A percentile compares a stretch with the other conserved stretches of the same genome.
These are phyloP conservation scores for Melinaea menophilus DNA, from an alignment of 2,888 invertebrate genomes.

Conservation along the genomic window DNA sequence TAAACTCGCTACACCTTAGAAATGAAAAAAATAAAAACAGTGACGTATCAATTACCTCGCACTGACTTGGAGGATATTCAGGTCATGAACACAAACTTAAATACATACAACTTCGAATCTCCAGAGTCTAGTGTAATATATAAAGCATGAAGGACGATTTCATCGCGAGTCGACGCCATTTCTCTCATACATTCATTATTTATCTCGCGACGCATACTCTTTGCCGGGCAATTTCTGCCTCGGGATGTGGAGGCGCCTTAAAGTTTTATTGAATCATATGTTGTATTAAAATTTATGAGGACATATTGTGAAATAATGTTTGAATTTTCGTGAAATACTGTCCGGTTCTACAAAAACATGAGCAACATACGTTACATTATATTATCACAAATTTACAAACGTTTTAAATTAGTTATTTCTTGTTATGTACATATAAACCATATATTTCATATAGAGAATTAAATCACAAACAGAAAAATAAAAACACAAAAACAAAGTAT, in stretches of 20 bases:
- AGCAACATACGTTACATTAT: not conserved
- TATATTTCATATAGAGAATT: too few species aligned
- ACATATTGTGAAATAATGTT: conserved; percentile 11
- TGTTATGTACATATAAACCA: too few species aligned
- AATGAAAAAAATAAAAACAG: not conserved
- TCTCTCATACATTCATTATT: conserved; percentile 19
- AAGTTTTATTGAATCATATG: conserved; percentile 17
- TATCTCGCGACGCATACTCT: conserved; percentile 13
- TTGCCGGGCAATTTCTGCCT: conserved; percentile 8
- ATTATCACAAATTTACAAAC: too few species aligned
- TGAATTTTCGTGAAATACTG: not conserved
- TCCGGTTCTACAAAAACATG: not conserved
- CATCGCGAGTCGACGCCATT: conserved; percentile 9
- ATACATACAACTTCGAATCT: not conserved
- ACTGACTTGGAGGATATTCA: not conserved
- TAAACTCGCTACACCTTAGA: too few species aligned
- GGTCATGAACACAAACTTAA: conserved; percentile 1
- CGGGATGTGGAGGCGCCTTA: conserved; percentile 2
- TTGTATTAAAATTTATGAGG: conserved; percentile 18
- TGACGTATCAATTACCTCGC: not conserved
- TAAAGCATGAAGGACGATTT: conserved; percentile 6
- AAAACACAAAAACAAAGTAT: too few species aligned
- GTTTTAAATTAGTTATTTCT: too few species aligned
- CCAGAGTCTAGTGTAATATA: conserved; percentile 2
- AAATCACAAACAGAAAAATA: too few species aligned